Evolutionary conservation across 2,797 vertebrate genomes (phyloP), one percentile per base, ranked within the genome.

Genomic region (Micromesistius poutassou): DNA sequence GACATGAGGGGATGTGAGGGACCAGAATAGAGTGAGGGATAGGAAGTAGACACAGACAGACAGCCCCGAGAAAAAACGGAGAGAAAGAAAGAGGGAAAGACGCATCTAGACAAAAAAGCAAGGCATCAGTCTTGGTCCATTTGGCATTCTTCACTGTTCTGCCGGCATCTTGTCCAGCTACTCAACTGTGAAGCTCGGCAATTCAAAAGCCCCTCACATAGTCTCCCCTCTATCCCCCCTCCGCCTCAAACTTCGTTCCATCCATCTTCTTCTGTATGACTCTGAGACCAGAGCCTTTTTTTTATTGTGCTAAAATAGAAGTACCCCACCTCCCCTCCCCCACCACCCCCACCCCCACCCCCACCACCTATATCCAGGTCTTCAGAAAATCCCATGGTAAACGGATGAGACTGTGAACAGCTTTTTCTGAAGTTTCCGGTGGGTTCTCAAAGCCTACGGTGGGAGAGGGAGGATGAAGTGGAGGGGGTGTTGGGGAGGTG

Each of bases 141-240:
- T 91, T 91, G 80, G 83, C 83, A 90, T 93, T 90, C 75, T 84
- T 87, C 79, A 30, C 78, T 76, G 84, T 81, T 78, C 86, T 82
- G 86, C 83, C 83, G 81, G 74, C 72, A 83, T 86, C 84, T 85
- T 85, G 82, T 89, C 89, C 87, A 66, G 73, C 72, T 55, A 30
- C 66, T 62, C 77, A 35, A 71, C 78, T 73, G 76, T 74, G 28
- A 38, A 76, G 78, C 50, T 79, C 36, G 50, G 83, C 81, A 81
- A 82, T 87, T 92, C 82, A 83, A 83, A 92, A 87, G 79, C 84
- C 71, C 80, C 87, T 90, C 87, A 85, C 85, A 88, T 81, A 75
- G 82, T 76, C 81, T 81, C 83, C 77, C 55, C 42, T 38, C 79
- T n/a, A 70, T 72, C 76, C 74, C 62, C 81, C 76, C 75, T 73